phyloP scores from a whole-genome alignment of 2,113 vertebrate species.

The Diphyllodes magnificus region DNA sequence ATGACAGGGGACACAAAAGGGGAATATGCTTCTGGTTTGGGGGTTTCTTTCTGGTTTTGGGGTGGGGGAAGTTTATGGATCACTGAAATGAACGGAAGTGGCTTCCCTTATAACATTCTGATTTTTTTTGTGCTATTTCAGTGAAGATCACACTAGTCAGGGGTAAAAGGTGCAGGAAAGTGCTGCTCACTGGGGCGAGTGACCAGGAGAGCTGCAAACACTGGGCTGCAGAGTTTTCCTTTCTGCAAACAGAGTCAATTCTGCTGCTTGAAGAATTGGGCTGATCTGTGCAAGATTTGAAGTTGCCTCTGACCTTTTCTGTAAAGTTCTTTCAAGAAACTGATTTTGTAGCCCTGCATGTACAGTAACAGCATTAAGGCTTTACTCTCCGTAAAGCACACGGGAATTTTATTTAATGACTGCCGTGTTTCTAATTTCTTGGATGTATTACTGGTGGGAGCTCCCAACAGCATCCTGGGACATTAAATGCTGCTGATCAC shows the following conservation, averaged over 20 bases:
- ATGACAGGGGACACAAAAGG: background rate
- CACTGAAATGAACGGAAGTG: background rate
- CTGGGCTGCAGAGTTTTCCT: slow-evolving; percentile 23
- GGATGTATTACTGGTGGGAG: slow-evolving; percentile 29
- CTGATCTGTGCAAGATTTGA: slow-evolving; percentile 38
- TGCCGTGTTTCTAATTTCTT: slow-evolving; percentile 31
- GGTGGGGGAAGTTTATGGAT: background rate
- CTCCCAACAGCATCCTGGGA: background rate
- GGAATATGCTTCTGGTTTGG: background rate
- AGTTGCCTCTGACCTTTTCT: slow-evolving; percentile 64
- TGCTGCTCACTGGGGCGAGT: background rate
- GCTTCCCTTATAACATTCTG: background rate
- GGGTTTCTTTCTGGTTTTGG: background rate
- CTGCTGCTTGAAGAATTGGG: slow-evolving; percentile 58
- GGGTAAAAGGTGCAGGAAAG: background rate
- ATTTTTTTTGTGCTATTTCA: background rate
- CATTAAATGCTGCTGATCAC: slow-evolving; percentile 59
- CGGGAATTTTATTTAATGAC: slow-evolving; percentile 9
- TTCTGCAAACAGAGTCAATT: slow-evolving; percentile 35
- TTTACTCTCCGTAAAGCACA: slow-evolving; percentile 30
- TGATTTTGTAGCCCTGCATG: slow-evolving; percentile 70
- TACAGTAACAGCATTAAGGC: slow-evolving; percentile 13
- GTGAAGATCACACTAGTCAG: background rate
- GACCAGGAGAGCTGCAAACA: background rate
- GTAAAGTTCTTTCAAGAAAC: slow-evolving; percentile 69